A percentile compares a stretch with the other conserved stretches of the same genome.
Evolutionary conservation across 1,140 invertebrate species (phyloP).

Genomic region (Euglossa dilemma): DNA sequence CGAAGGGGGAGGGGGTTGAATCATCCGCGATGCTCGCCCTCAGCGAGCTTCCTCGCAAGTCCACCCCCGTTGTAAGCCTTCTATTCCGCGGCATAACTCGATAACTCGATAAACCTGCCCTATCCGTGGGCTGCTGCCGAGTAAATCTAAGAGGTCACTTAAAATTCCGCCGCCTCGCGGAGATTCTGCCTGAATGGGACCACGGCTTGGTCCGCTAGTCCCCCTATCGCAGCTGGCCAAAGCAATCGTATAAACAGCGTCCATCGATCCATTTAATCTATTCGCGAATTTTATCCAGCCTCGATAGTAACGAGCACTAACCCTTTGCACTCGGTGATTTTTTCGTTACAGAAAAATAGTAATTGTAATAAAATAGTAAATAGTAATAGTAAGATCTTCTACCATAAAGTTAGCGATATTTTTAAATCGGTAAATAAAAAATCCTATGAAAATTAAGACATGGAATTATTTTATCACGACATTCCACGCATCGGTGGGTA

Average conservation of each 20-base stretch:
- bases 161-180: slow-evolving; percentile 58
- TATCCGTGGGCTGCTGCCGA: slow-evolving; percentile 56
- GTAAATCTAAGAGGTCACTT: slow-evolving; percentile 71
- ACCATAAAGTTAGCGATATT: no score
- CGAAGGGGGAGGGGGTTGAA: slow-evolving; percentile 51
- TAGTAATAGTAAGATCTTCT: no score
- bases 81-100: slow-evolving; percentile 57
- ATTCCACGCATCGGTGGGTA: no score
- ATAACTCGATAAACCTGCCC: slow-evolving; percentile 65
- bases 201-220: slow-evolving; percentile 23
- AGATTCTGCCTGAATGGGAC: slow-evolving; percentile 17
- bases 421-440: no score
- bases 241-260: slow-evolving; percentile 6
- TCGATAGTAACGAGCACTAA: no score
- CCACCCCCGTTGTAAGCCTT: slow-evolving; percentile 31
- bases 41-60: slow-evolving; percentile 35
- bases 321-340: no score
- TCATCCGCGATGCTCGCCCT: slow-evolving; percentile 35
- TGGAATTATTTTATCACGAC: no score
- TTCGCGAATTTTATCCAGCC: no score
- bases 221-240: not conserved
- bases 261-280: no score
- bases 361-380: no score
- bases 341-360: no score
- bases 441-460: no score